Evolutionary conservation across 2,888 invertebrate genomes (phyloP).

Genomic region (Tipula unca): DNA sequence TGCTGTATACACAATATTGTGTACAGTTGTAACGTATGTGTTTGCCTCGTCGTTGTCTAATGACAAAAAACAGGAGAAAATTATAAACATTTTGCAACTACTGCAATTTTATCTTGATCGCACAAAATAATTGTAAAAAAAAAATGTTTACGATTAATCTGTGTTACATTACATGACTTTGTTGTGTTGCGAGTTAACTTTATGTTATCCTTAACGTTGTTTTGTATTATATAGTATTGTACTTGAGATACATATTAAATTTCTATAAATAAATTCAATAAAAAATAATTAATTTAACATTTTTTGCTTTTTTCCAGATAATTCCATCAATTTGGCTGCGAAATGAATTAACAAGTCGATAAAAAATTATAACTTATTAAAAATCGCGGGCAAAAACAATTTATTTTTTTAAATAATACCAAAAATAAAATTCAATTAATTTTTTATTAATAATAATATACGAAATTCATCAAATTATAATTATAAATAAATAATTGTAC

Average conservation of each 20-base stretch:
- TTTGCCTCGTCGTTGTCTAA: background rate
- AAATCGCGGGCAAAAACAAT: background rate
- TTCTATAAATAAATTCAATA: background rate
- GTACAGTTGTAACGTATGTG: background rate
- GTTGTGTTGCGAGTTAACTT: background rate
- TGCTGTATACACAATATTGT: background rate
- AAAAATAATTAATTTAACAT: background rate
- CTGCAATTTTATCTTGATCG: slow-evolving; percentile 8
- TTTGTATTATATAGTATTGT: background rate
- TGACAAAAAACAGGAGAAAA: background rate
- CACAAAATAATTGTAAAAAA: background rate
- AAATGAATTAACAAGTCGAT: background rate
- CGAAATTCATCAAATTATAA: background rate
- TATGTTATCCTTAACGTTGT: background rate
- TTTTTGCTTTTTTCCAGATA: background rate
- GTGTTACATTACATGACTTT: slow-evolving; percentile 14
- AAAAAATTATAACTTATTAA: background rate
- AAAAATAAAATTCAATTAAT: background rate
- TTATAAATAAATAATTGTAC: background rate
- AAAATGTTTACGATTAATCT: background rate
- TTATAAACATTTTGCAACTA: background rate
- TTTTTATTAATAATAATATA: background rate
- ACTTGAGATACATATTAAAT: background rate
- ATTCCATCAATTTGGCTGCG: background rate
- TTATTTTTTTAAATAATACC: background rate